phyloP scores from a whole-genome alignment of 2,888 invertebrate species.

The Zygothrica quintamaculata region DNA sequence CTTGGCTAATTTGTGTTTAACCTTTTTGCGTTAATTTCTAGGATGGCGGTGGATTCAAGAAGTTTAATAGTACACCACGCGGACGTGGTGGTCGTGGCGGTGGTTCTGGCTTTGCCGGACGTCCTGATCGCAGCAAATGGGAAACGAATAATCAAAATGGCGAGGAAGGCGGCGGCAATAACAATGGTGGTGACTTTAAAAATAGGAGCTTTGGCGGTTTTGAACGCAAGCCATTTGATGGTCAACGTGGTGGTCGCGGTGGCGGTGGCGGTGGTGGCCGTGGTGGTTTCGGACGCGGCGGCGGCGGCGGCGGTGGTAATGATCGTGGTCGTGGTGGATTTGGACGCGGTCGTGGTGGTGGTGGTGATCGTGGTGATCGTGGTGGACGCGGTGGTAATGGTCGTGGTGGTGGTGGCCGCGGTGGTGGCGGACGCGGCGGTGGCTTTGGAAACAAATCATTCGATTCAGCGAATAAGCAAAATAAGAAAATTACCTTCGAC shows the following conservation, averaged over 20 bases:
- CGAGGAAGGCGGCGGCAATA: conserved; percentile 45
- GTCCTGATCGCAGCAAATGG: conserved; percentile 82
- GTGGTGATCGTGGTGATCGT: conserved; percentile 82
- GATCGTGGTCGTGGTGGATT: conserved; percentile 50
- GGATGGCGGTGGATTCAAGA: conserved; percentile 79
- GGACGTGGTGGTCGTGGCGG: conserved; percentile 82
- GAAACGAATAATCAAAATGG: conserved; percentile 76
- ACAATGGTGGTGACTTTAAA: conserved; percentile 79
- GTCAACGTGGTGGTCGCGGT: conserved; percentile 81
- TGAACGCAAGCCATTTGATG: conserved; percentile 76
- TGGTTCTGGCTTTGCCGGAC: conserved; percentile 64
- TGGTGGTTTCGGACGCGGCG: conserved; percentile 46
- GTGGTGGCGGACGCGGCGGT: conserved; percentile 82
- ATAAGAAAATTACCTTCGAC: conserved; percentile 84
- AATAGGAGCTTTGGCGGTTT: conserved; percentile 83
- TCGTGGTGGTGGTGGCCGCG: conserved; percentile 77
- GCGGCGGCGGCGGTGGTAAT: conserved; percentile 51
- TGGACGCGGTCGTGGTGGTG: conserved; percentile 62
- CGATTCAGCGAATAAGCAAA: conserved; percentile 82
- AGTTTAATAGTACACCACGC: conserved; percentile 57
- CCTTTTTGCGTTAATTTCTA: conserved; percentile 61
- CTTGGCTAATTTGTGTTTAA: conserved; percentile 84
- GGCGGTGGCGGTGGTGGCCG: conserved; percentile 64
- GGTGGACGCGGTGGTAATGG: conserved; percentile 81
- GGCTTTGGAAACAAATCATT: conserved; percentile 87